Conservation (phyloP, 2,113 vertebrate genomes). For the Daphoenositta chrysoptera region DNA sequence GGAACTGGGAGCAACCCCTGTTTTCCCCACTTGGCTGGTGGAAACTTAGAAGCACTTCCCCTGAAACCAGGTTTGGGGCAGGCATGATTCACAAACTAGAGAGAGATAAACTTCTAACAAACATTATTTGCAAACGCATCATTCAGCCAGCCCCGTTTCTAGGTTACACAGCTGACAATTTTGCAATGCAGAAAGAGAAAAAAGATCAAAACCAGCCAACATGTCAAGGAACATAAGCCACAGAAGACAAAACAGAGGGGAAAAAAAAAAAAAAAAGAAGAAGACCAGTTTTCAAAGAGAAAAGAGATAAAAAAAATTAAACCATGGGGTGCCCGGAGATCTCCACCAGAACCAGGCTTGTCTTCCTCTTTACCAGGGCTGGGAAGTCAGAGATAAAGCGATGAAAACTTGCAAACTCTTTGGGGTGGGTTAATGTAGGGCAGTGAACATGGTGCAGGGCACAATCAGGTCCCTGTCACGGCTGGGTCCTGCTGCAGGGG, state of each 20-base stretch:
- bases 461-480: rapidly evolving
- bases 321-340: background rate
- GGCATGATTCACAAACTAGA: background rate
- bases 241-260: constrained; percentile 49
- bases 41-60: background rate
- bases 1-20: background rate
- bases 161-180: constrained; percentile 62
- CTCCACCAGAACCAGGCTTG: background rate
- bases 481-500: background rate
- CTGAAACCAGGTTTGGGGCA: background rate
- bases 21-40: background rate
- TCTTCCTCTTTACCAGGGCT: background rate
- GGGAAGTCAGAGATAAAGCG: background rate
- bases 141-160: constrained; percentile 41
- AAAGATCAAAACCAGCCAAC: constrained; percentile 67
- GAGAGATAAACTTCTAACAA: constrained; percentile 51
- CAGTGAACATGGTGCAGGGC: rapidly evolving
- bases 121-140: constrained; percentile 55
- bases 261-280: background rate
- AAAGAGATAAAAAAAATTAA: constrained; percentile 39
- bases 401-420: background rate
- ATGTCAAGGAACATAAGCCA: constrained; percentile 60
- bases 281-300: constrained; percentile 2
- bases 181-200: constrained; percentile 50
- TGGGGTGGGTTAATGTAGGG: background rate